Conservation (phyloP, 2,888 invertebrate species). For the Athripsodes cinereus region DNA sequence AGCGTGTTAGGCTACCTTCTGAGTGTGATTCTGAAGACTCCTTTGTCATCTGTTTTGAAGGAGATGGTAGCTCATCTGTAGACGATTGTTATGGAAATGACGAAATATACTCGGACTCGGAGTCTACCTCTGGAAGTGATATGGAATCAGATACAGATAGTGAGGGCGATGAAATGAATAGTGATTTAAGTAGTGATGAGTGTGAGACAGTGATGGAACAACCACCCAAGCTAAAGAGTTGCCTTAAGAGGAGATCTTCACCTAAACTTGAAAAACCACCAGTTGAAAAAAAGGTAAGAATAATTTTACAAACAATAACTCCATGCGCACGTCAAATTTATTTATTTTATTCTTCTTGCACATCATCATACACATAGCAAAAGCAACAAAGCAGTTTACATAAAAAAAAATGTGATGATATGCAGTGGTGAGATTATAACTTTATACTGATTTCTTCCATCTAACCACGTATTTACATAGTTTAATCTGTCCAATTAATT, state of each 20-base stretch:
- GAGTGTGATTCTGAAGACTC: constrained; percentile 57
- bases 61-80: constrained; percentile 39
- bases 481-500: no score
- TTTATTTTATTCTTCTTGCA: no score
- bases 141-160: constrained; percentile 24
- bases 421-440: no score
- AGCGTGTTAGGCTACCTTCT: constrained; percentile 32
- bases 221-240: constrained; percentile 7
- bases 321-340: no score
- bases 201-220: constrained; percentile 3
- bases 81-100: constrained; percentile 39
- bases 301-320: no score
- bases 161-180: constrained; percentile 1
- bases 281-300: constrained; percentile 8
- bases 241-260: constrained; percentile 13
- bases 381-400: no score
- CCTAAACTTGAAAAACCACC: constrained; percentile 4
- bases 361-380: no score
- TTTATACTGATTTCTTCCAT: no score
- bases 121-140: constrained; percentile 28
- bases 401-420: no score
- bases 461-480: no score
- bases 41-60: constrained; percentile 47
- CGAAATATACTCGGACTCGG: constrained; percentile 27
- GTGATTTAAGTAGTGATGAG: neutral